phyloP scores from a whole-genome alignment of 2,888 invertebrate genomes.

The Drosophila rellima region DNA sequence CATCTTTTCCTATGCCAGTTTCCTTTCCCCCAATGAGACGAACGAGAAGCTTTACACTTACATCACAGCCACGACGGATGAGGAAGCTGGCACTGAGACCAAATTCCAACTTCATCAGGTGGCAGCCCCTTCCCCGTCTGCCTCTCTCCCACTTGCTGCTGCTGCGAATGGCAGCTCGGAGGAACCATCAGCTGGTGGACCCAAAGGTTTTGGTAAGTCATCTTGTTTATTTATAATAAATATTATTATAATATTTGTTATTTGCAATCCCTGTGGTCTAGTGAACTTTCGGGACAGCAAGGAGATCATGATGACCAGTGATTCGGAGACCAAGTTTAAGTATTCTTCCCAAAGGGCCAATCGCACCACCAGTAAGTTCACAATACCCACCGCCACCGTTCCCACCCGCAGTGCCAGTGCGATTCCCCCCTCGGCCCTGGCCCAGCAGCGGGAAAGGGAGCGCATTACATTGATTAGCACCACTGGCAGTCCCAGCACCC shows the following conservation, averaged over 20 bases:
- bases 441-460: constrained; percentile 60
- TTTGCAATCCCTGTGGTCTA: constrained; percentile 61
- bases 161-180: constrained; percentile 59
- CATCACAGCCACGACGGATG: constrained; percentile 78
- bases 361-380: constrained; percentile 67
- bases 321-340: constrained; percentile 86
- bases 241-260: too few species aligned
- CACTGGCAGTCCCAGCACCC: constrained; percentile 10
- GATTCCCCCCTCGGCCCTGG: constrained; percentile 62
- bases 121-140: constrained; percentile 39
- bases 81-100: constrained; percentile 72
- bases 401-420: constrained; percentile 72
- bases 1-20: constrained; percentile 83
- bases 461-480: constrained; percentile 24
- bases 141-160: constrained; percentile 4
- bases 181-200: constrained; percentile 65
- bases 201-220: constrained; percentile 77
- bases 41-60: constrained; percentile 78
- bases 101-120: constrained; percentile 73
- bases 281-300: constrained; percentile 88
- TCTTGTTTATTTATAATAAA: too few species aligned
- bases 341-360: constrained; percentile 78
- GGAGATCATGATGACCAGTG: constrained; percentile 88
- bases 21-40: constrained; percentile 82
- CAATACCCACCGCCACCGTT: constrained; percentile 64